Evolutionary conservation across 2,113 vertebrate genomes (phyloP).

Genomic region (Platysteira castanea): DNA sequence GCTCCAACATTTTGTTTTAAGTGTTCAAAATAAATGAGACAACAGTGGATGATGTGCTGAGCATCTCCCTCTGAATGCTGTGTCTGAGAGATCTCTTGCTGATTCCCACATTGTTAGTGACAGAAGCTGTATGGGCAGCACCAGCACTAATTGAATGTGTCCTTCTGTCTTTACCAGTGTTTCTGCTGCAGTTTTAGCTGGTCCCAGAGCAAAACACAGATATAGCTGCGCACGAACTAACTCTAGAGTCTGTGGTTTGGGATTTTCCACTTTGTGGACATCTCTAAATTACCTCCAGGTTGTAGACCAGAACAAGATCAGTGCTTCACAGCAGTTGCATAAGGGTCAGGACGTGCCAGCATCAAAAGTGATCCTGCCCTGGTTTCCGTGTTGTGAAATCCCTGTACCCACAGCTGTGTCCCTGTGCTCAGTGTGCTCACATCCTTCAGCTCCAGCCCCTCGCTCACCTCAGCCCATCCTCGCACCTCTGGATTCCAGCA

Average conservation of each 20-base stretch:
- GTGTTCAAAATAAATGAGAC: not conserved
- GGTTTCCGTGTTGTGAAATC: not conserved
- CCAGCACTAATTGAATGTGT: not conserved
- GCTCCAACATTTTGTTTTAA: not conserved
- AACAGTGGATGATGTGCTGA: not conserved
- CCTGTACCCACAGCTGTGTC: not conserved
- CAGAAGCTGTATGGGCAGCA: not conserved
- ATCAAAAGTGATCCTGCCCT: not conserved
- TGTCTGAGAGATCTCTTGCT: not conserved
- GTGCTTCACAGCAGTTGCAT: not conserved
- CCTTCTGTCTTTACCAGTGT: not conserved
- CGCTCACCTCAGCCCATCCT: not conserved
- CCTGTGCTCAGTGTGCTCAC: not conserved
- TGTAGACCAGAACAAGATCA: not conserved
- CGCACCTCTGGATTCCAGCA: not conserved
- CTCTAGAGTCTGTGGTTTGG: not conserved
- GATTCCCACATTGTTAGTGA: not conserved
- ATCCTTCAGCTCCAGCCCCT: not conserved
- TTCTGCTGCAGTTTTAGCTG: not conserved
- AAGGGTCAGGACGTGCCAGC: not conserved
- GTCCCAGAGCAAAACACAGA: not conserved
- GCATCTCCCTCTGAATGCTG: not conserved
- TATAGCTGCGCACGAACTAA: not conserved
- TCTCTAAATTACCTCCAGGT: not conserved
- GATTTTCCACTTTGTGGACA: not conserved